These are phyloP conservation scores for Pomacea maculata DNA, from an alignment of 1,140 invertebrate species.

Conservation along the genomic window DNA sequence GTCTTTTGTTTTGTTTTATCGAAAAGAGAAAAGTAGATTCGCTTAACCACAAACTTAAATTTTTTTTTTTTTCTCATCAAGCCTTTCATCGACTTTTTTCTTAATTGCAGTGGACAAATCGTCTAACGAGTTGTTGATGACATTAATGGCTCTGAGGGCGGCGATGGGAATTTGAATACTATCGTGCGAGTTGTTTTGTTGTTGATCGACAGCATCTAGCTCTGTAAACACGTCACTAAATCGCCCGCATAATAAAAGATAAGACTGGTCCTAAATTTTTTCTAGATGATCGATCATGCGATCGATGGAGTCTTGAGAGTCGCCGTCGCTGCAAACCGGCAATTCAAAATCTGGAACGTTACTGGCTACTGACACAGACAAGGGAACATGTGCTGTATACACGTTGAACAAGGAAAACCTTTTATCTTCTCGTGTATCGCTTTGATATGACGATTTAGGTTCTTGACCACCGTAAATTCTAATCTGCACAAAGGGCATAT, in stretches of 20 bases:
- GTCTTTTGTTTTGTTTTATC: conserved; percentile 27
- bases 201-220: neutral
- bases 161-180: neutral
- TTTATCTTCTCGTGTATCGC: neutral
- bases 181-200: neutral
- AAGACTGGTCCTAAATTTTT: neutral
- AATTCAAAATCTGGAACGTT: neutral
- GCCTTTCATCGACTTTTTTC: neutral
- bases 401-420: neutral
- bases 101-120: neutral
- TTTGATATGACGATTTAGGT: neutral
- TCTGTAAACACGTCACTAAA: neutral
- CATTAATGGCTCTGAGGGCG: conserved; percentile 16
- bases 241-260: neutral
- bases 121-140: conserved; percentile 27
- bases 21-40: conserved; percentile 33
- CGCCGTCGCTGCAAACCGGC: neutral
- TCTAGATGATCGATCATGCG: conserved; percentile 13
- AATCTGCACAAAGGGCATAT: neutral
- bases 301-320: conserved; percentile 6
- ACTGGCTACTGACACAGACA: neutral
- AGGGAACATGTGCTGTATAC: neutral
- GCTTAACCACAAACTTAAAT: conserved; percentile 29
- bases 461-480: neutral
- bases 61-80: neutral